These are phyloP conservation scores for Camelus dromedarius DNA, from an alignment of 2,113 vertebrate species.

Conservation along the genomic window DNA sequence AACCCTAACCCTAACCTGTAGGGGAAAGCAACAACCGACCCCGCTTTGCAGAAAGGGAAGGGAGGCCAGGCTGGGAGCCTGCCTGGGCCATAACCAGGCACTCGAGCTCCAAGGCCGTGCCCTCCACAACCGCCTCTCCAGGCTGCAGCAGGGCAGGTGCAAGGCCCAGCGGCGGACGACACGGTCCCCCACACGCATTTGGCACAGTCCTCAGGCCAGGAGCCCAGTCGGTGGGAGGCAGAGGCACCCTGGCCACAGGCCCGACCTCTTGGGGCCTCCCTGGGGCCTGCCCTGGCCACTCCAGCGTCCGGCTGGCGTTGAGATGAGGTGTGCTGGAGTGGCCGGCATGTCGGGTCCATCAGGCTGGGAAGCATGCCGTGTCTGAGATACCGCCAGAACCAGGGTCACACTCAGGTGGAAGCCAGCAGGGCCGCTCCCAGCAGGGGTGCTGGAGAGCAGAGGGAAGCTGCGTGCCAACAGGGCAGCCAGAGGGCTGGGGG, in stretches of 20 bases:
- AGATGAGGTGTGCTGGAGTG: neutral
- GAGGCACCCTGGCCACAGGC: neutral
- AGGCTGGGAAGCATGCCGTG: neutral
- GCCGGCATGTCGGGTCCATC: rapidly evolving
- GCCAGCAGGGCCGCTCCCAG: rapidly evolving
- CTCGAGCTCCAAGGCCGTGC: rapidly evolving
- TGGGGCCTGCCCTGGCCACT: rapidly evolving
- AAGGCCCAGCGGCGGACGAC: neutral
- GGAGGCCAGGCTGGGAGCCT: too few species aligned
- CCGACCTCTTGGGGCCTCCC: neutral
- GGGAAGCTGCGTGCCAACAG: neutral
- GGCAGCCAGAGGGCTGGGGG: neutral
- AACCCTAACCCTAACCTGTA: neutral
- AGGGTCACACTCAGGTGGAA: rapidly evolving
- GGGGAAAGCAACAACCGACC: rapidly evolving
- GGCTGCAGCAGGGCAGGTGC: rapidly evolving
- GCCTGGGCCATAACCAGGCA: rapidly evolving
- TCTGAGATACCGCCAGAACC: neutral
- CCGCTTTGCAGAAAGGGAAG: neutral
- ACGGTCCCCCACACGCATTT: rapidly evolving
- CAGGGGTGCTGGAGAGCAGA: rapidly evolving
- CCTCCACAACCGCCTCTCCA: neutral
- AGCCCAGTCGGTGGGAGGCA: neutral
- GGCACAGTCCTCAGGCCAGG: rapidly evolving
- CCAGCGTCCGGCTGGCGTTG: too few species aligned